These are phyloP conservation scores for Clitarchus hookeri DNA, from an alignment of 2,888 invertebrate species.

Conservation along the genomic window DNA sequence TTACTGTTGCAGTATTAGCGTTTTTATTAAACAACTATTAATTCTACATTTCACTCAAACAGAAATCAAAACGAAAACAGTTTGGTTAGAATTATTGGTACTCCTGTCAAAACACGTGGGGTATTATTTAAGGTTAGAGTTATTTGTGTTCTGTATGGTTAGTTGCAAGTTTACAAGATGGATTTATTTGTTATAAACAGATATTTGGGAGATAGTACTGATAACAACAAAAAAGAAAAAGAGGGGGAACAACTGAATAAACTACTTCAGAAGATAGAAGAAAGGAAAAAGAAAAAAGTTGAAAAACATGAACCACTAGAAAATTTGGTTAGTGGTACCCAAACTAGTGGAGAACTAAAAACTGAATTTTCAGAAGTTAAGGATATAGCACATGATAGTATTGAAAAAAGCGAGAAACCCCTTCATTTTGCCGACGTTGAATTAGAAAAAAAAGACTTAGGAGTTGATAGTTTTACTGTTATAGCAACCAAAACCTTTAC, in stretches of 20 bases:
- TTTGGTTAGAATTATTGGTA: background rate
- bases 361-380: background rate
- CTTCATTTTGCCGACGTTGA: background rate
- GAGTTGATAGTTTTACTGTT: conserved; percentile 62
- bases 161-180: conserved; percentile 21
- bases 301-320: conserved; percentile 42
- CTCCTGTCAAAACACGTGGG: background rate
- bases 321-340: conserved; percentile 33
- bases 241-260: conserved; percentile 35
- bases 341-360: background rate
- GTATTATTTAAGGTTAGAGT: background rate
- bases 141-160: background rate
- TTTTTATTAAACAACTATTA: too few species aligned
- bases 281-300: conserved; percentile 52
- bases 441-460: conserved; percentile 47
- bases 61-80: background rate
- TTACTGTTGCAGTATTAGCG: too few species aligned
- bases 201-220: conserved; percentile 22
- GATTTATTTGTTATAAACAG: conserved; percentile 39
- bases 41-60: background rate
- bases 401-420: background rate
- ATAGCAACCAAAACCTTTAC: conserved; percentile 66
- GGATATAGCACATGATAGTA: background rate
- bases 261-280: conserved; percentile 39
- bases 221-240: background rate